Conservation (phyloP, 2,113 vertebrate species). For the Anarrhichthys ocellatus region DNA sequence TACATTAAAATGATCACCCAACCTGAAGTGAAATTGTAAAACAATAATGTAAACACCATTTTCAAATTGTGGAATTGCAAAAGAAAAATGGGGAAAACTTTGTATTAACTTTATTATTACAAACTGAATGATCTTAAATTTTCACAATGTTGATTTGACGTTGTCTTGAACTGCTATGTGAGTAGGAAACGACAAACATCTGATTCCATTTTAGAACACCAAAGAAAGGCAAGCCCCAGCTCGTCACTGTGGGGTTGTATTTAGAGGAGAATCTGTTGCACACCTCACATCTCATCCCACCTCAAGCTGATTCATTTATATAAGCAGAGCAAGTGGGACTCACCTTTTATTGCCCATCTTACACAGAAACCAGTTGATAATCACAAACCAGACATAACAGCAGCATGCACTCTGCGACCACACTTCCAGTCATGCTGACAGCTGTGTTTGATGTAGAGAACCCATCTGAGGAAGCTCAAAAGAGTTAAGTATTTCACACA, state of each 20-base stretch:
- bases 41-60: not conserved
- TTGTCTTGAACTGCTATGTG: not conserved
- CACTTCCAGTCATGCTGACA: conserved; percentile 11
- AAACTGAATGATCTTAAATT: not conserved
- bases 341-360: not conserved
- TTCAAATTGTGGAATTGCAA: not conserved
- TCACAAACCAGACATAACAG: conserved; percentile 26
- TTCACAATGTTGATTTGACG: not conserved
- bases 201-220: not conserved
- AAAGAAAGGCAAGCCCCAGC: not conserved
- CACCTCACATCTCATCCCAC: not conserved
- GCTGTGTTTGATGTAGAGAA: conserved; percentile 3
- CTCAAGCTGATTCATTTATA: not conserved
- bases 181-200: not conserved
- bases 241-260: not conserved
- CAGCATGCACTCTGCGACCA: conserved; percentile 16
- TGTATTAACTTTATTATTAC: not conserved
- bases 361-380: conserved; percentile 10
- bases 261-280: not conserved
- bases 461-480: conserved; percentile 8
- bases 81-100: not conserved
- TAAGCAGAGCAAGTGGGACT: conserved; percentile 1
- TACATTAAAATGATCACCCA: not conserved
- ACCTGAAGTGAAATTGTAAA: not conserved
- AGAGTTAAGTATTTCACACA: conserved; percentile 2